Conservation (phyloP, 2,797 vertebrate genomes). For the Oreortyx pictus region DNA sequence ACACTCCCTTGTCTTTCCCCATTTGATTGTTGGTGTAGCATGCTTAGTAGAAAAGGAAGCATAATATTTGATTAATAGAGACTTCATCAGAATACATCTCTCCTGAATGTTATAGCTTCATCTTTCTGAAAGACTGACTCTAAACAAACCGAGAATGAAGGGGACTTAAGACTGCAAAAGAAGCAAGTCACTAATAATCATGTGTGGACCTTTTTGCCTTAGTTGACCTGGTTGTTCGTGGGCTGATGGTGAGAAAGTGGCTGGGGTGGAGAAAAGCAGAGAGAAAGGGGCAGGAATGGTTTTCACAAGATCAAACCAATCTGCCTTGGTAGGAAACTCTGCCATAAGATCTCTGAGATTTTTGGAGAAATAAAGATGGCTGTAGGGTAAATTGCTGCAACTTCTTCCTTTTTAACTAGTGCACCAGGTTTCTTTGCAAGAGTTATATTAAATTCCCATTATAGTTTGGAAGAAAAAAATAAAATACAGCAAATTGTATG, state of each 20-base stretch:
- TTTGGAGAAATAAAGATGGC: conserved; percentile 23
- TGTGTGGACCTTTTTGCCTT: not conserved
- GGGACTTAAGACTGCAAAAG: not conserved
- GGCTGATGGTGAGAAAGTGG: not conserved
- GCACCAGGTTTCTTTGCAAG: not conserved
- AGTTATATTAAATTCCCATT: not conserved
- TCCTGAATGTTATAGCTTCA: not conserved
- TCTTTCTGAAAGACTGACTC: not conserved
- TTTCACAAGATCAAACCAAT: conserved; percentile 51
- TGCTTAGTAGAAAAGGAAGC: not conserved
- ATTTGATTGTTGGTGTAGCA: not conserved
- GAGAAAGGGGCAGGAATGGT: not conserved
- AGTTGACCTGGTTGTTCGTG: conserved; percentile 15
- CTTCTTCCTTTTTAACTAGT: not conserved
- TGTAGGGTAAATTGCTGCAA: not conserved
- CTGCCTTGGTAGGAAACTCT: not conserved
- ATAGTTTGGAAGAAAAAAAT: not conserved
- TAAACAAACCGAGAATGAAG: not conserved
- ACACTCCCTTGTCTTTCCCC: not conserved
- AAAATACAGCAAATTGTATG: not conserved
- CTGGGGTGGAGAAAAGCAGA: conserved; percentile 32
- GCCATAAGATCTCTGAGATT: not conserved
- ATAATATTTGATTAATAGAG: not conserved
- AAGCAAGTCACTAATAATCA: not conserved
- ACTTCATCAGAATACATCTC: not conserved